These are phyloP conservation scores for Pseudopipra pipra DNA, from an alignment of 2,113 vertebrate species.

Conservation along the genomic window DNA sequence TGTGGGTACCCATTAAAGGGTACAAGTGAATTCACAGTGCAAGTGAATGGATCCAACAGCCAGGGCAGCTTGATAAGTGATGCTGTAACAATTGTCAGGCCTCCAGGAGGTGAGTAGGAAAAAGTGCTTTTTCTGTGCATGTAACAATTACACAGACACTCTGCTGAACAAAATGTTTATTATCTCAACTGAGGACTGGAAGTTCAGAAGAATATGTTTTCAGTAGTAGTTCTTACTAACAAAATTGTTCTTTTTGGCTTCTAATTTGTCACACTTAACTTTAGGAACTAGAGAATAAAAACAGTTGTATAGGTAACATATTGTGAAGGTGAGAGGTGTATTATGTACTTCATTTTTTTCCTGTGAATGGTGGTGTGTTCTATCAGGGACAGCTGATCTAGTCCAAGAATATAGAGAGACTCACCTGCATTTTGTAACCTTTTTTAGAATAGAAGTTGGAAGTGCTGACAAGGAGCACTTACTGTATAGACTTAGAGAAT, in stretches of 20 bases:
- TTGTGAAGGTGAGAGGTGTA: background rate
- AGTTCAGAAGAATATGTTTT: background rate
- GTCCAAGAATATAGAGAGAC: background rate
- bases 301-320: background rate
- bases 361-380: background rate
- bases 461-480: background rate
- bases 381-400: background rate
- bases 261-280: background rate
- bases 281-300: background rate
- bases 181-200: background rate
- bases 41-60: constrained; percentile 84
- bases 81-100: constrained; percentile 67
- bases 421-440: background rate
- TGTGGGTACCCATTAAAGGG: constrained; percentile 79
- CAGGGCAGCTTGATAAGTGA: constrained; percentile 82
- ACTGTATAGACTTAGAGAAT: background rate
- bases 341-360: background rate
- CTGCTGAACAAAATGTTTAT: background rate
- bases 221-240: background rate
- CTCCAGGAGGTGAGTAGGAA: constrained; percentile 82
- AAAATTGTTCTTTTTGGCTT: background rate
- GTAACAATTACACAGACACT: background rate
- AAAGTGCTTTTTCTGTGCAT: background rate
- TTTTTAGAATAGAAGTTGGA: background rate
- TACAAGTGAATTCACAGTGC: constrained; percentile 43